These are phyloP conservation scores for Uromys caudimaculatus DNA, from an alignment of 2,797 vertebrate species.

Conservation along the genomic window DNA sequence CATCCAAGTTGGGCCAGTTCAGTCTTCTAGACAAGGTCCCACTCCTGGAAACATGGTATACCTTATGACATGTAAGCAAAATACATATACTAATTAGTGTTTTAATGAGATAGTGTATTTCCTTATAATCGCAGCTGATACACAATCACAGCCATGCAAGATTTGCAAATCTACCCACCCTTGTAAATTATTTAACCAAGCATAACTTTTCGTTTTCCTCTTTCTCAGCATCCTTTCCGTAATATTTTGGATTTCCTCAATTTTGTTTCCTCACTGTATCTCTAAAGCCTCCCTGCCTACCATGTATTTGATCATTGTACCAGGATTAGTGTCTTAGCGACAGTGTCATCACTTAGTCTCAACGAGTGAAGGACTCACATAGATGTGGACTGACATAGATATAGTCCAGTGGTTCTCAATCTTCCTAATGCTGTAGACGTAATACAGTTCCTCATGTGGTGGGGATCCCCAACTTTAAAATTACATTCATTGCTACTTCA, in stretches of 20 bases:
- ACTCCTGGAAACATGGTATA: background rate
- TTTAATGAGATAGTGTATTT: background rate
- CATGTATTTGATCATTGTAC: background rate
- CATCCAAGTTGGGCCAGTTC: background rate
- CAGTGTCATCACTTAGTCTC: background rate
- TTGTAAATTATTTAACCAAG: background rate
- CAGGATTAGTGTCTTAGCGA: background rate
- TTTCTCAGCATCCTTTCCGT: background rate
- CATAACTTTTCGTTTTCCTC: background rate
- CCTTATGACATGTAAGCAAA: background rate
- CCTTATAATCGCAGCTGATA: background rate
- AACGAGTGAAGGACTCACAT: background rate
- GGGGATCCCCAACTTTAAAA: background rate
- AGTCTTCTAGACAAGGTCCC: background rate
- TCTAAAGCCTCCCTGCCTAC: background rate
- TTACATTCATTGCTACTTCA: background rate
- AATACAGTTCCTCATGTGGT: background rate
- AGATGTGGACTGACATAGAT: background rate
- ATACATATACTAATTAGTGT: no score
- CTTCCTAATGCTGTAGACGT: background rate
- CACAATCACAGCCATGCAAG: background rate
- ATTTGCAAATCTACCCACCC: background rate
- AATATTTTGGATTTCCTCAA: background rate
- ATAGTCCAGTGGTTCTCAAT: background rate
- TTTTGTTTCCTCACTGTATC: background rate